phyloP scores from a whole-genome alignment of 2,113 vertebrate genomes.

The Mystacornis crossleyi region DNA sequence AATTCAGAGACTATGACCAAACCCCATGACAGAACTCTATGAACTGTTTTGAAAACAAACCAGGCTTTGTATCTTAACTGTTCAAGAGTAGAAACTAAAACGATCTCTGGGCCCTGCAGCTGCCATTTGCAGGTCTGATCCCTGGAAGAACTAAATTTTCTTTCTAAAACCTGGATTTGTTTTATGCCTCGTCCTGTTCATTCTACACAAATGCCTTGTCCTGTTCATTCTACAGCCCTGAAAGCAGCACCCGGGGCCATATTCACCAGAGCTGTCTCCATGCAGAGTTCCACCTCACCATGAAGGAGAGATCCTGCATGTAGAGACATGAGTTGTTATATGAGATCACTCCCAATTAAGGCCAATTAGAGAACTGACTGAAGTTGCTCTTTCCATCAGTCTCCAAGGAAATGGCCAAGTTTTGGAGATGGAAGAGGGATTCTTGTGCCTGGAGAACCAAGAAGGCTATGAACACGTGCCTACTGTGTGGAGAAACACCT shows the following conservation, averaged over 20 bases:
- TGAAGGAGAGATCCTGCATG: neutral
- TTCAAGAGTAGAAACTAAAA: neutral
- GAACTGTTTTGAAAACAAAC: neutral
- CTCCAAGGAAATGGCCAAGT: neutral
- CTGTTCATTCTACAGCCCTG: neutral
- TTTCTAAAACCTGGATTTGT: neutral
- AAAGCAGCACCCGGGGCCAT: neutral
- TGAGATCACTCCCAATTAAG: neutral
- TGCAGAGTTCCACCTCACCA: neutral
- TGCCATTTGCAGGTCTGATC: neutral
- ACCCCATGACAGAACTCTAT: neutral
- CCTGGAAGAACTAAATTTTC: neutral
- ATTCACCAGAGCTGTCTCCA: neutral
- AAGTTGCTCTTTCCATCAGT: neutral
- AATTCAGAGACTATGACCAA: neutral
- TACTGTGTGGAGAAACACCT: neutral
- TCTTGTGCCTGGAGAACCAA: neutral
- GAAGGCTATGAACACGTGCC: neutral
- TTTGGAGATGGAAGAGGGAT: neutral
- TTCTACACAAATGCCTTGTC: fast-evolving
- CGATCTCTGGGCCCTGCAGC: neutral
- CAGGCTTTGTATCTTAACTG: neutral
- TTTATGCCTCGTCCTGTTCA: neutral
- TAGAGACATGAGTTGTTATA: neutral
- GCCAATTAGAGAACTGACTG: neutral